Base-by-base conservation (phyloP, 30 jellyfish, hydroid and myxozoan species). In the Euphysa ruthae region DNA sequence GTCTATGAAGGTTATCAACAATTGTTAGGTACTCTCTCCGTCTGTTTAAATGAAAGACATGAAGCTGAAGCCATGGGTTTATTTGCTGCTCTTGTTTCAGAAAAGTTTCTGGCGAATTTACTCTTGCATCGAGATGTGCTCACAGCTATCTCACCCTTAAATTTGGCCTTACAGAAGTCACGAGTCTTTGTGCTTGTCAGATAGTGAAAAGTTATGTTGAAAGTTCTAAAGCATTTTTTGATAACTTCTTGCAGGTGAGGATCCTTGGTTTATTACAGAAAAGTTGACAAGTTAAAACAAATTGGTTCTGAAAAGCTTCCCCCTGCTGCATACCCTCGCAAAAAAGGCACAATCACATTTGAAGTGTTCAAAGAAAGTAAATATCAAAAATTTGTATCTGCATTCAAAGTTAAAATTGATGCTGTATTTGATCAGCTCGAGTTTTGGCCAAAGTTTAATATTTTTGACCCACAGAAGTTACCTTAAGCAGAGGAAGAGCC, bases 401-500 rank as follows among this genome's bases (percentile, higher is more conserved):
- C 5, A 21, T 61, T 61, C 31, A 16, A 18, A 15, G 74, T 4
- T 18, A 3, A 3, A 32, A 26, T 61, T 24, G 2, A 61, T 6
- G n/a, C 20, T 4, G 74, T 28, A 6, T 61, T 61, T 32, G 71
- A 3, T 2, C 74, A 61, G 21, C 72, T 61, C 4, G 71, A 61
- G 2, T 61, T 61, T 32, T 61, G 74, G 74, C 18, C n/a, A 32
- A 4, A 5, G 7, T 61, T 61, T 61, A 5, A 18, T 1, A 61
- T 61, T 1, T 26, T 61, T 32, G 74, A 61, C 20, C 66, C 10
- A 3, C 74, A 38, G 6, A 61, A 6, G 20, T 26, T 61, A 6
- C 74, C 74, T 61, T 28, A 61, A 58, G 63, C 52, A 58, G 20
- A 58, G 13, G 72, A 58, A 58, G 10, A 26, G 8, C n/a, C 26